Evolutionary conservation across 2,888 invertebrate species (phyloP).

Genomic region (Macaria notata): DNA sequence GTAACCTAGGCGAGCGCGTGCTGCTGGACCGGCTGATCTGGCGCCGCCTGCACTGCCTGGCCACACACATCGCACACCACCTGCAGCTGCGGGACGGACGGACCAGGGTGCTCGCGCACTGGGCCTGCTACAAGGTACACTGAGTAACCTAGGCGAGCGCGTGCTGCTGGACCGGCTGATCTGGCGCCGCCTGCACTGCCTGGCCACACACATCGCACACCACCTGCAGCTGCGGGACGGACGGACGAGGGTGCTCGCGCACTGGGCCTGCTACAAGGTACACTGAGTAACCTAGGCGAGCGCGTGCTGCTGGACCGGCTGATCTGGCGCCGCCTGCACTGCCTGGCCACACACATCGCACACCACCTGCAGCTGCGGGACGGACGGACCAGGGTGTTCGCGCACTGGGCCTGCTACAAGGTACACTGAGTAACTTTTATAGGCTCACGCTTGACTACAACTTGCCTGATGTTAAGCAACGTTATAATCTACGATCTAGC

Average conservation of each 20-base stretch:
- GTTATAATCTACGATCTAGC: no score
- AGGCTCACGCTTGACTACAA: no score
- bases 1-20: constrained; percentile 87
- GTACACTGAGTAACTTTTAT: constrained; percentile 85
- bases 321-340: constrained; percentile 93
- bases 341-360: constrained; percentile 94
- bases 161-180: constrained; percentile 94
- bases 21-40: constrained; percentile 93
- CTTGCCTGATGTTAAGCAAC: no score
- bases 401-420: constrained; percentile 98
- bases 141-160: constrained; percentile 86
- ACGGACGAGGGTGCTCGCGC: constrained; percentile 92
- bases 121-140: constrained; percentile 97
- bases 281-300: constrained; percentile 84
- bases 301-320: constrained; percentile 92
- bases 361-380: constrained; percentile 93
- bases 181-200: constrained; percentile 92
- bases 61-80: constrained; percentile 94
- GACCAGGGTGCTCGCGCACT: constrained; percentile 95
- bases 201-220: constrained; percentile 94
- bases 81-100: constrained; percentile 92
- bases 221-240: constrained; percentile 94
- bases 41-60: constrained; percentile 94
- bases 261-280: constrained; percentile 99
- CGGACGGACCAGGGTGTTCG: constrained; percentile 92